These are phyloP conservation scores for Ophion slaviceki DNA, from an alignment of 2,888 invertebrate genomes.

Conservation along the genomic window DNA sequence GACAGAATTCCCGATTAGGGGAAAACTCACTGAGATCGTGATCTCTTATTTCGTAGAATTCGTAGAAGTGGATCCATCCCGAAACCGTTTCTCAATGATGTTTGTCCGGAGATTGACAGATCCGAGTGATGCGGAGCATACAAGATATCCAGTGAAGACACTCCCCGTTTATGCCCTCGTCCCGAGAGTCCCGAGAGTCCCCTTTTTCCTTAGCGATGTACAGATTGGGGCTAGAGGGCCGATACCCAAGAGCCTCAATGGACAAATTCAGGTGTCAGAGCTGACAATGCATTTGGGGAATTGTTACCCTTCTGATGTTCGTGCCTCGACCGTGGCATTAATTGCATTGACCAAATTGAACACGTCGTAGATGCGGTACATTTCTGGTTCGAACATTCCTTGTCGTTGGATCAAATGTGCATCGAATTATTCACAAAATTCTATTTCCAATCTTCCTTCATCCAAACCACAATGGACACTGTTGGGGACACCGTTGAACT, in stretches of 20 bases:
- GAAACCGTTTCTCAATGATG: conserved; percentile 1
- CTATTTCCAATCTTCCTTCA: too few relatives aligned
- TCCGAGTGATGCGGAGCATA: neutral
- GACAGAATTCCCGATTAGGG: conserved; percentile 23
- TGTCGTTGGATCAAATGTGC: neutral
- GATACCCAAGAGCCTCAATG: neutral
- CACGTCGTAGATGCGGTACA: neutral
- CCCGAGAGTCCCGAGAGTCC: neutral
- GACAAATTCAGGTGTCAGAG: neutral
- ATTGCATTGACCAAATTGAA: neutral
- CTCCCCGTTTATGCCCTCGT: neutral
- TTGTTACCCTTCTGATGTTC: neutral
- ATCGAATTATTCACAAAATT: neutral
- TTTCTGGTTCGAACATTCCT: neutral
- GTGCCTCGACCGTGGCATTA: neutral
- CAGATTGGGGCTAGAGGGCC: neutral
- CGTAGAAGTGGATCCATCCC: neutral
- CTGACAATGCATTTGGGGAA: neutral
- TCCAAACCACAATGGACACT: neutral
- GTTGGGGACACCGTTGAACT: neutral
- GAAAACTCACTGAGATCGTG: conserved; percentile 11
- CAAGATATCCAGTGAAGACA: neutral
- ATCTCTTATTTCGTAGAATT: conserved; percentile 19
- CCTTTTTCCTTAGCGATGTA: neutral
- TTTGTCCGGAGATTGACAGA: conserved; percentile 12